phyloP scores from a whole-genome alignment of 1,140 invertebrate genomes.

The Parasteatoda tepidariorum region DNA sequence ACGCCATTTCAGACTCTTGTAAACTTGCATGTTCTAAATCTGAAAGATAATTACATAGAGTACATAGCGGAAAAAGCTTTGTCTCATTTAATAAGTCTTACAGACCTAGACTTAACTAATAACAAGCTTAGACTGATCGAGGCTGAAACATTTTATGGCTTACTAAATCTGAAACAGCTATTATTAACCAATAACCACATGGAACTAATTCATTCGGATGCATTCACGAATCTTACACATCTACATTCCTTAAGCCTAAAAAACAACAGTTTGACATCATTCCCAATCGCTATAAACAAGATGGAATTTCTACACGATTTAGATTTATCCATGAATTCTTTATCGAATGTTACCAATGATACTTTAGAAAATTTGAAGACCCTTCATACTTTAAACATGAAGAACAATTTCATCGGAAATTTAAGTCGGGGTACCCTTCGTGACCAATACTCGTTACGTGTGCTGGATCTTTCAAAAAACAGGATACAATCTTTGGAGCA shows the following conservation, averaged over 20 bases:
- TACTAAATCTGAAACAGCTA: constrained; percentile 84
- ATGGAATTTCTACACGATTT: constrained; percentile 78
- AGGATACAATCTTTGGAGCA: constrained; percentile 85
- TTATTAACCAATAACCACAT: constrained; percentile 84
- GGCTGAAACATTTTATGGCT: constrained; percentile 83
- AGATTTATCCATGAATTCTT: constrained; percentile 90
- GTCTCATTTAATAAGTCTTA: constrained; percentile 83
- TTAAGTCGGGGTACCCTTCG: constrained; percentile 79
- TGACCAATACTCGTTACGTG: constrained; percentile 84
- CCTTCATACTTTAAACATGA: constrained; percentile 82
- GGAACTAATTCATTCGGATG: constrained; percentile 63
- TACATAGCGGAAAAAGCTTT: constrained; percentile 71
- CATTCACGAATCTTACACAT: constrained; percentile 64
- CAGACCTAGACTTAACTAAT: constrained; percentile 81
- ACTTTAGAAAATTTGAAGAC: constrained; percentile 74
- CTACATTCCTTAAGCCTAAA: constrained; percentile 66
- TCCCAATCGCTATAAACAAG: constrained; percentile 64
- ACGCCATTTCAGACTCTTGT: constrained; percentile 76
- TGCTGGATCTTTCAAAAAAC: constrained; percentile 87
- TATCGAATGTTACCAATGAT: constrained; percentile 68
- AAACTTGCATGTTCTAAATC: constrained; percentile 62
- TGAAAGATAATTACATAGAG: constrained; percentile 64
- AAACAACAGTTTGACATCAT: constrained; percentile 62
- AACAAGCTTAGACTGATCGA: constrained; percentile 84
- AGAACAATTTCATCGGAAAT: constrained; percentile 80